Conservation (phyloP, 2,797 vertebrate genomes). For the Aldrovandia affinis region DNA sequence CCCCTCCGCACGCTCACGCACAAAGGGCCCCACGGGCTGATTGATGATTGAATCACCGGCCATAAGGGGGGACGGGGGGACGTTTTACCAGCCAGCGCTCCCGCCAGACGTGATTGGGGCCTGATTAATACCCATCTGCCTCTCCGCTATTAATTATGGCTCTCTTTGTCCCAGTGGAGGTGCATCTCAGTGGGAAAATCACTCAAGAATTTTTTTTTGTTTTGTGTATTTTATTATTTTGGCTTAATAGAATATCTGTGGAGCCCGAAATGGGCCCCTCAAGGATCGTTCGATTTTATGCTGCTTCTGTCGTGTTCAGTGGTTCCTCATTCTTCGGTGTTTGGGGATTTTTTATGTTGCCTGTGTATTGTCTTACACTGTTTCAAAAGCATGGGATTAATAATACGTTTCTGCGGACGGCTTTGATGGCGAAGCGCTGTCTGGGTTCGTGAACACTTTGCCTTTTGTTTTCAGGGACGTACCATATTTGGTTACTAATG, state of each 20-base stretch:
- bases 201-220: slow-evolving; percentile 15
- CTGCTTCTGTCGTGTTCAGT: not conserved
- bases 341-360: not conserved
- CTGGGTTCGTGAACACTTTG: not conserved
- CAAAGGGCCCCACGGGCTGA: slow-evolving; percentile 15
- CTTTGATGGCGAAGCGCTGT: slow-evolving; percentile 2
- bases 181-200: slow-evolving; percentile 25
- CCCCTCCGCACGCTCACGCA: not conserved
- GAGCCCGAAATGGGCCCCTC: slow-evolving; percentile 6
- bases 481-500: not conserved
- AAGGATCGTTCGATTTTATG: not conserved
- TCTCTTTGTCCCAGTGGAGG: slow-evolving; percentile 20
- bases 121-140: slow-evolving; percentile 33
- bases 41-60: slow-evolving; percentile 15
- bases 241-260: slow-evolving; percentile 26
- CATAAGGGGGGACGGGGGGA: not conserved
- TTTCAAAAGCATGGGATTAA: not conserved
- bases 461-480: slow-evolving; percentile 12
- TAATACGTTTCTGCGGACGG: not conserved
- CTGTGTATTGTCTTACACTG: not conserved
- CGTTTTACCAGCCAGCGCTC: not conserved
- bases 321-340: slow-evolving; percentile 12
- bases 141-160: slow-evolving; percentile 27
- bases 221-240: not conserved
- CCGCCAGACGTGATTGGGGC: not conserved